Conservation (phyloP, 92 coral and sea anemone species). For the Parazoanthus swiftii region DNA sequence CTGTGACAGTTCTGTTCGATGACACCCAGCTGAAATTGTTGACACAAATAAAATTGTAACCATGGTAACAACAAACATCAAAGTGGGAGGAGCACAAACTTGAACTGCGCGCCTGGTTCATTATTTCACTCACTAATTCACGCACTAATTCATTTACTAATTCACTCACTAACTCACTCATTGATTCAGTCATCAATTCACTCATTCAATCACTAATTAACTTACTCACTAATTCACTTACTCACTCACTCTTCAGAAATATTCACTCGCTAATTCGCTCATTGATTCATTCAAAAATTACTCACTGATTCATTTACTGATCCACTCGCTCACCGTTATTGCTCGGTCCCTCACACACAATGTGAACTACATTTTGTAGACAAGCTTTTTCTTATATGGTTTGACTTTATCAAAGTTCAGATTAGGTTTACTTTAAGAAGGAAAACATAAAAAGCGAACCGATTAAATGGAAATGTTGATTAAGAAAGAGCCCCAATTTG, state of each 20-base stretch:
- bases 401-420: neutral
- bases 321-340: neutral
- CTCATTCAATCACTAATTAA: neutral
- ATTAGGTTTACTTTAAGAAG: neutral
- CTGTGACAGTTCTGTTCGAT: neutral
- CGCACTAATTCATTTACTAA: neutral
- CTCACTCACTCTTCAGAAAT: neutral
- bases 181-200: neutral
- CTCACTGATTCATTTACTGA: constrained; percentile 3
- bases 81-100: neutral
- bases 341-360: constrained; percentile 3
- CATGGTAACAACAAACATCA: constrained; percentile 1
- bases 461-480: constrained; percentile 5
- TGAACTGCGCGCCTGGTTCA: constrained; percentile 1
- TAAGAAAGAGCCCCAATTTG: constrained; percentile 4
- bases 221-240: neutral
- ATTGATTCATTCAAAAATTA: constrained; percentile 4
- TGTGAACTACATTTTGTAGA: constrained; percentile 2
- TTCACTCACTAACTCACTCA: neutral
- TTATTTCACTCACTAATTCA: neutral
- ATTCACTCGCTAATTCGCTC: constrained; percentile 5
- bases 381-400: neutral
- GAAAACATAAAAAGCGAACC: neutral
- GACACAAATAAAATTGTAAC: constrained; percentile 5
- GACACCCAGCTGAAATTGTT: neutral